Conservation (phyloP, 2,888 invertebrate genomes). For the Orthonevra nobilis region DNA sequence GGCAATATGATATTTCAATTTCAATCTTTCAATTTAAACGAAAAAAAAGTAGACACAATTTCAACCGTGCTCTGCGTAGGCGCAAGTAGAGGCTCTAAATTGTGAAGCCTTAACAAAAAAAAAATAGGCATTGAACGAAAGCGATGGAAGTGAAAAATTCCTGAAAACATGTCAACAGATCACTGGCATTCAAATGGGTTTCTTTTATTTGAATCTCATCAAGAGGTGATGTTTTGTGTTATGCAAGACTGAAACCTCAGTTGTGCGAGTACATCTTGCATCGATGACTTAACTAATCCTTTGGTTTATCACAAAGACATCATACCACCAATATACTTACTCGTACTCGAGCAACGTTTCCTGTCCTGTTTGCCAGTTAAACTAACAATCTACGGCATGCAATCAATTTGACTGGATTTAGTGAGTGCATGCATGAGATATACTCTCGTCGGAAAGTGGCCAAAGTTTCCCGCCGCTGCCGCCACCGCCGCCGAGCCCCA, state of each 20-base stretch:
- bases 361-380: conserved; percentile 62
- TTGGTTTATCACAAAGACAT: conserved; percentile 67
- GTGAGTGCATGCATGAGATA: conserved; percentile 66
- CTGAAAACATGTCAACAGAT: conserved; percentile 55
- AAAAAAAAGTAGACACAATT: no score
- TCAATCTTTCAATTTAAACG: no score
- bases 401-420: conserved; percentile 69
- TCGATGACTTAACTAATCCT: conserved; percentile 68
- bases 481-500: no score
- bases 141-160: conserved; percentile 43
- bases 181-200: conserved; percentile 24
- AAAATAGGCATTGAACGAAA: conserved; percentile 29
- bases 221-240: conserved; percentile 56
- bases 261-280: conserved; percentile 22
- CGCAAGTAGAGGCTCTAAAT: no score
- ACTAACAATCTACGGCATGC: conserved; percentile 67
- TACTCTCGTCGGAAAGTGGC: conserved; percentile 24
- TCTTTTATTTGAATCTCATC: conserved; percentile 1
- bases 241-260: conserved; percentile 42
- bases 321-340: conserved; percentile 45
- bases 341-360: conserved; percentile 39
- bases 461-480: conserved; percentile 5
- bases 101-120: not conserved
- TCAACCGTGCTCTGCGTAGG: conserved; percentile 46
- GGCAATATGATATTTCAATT: conserved; percentile 64